Evolutionary conservation across 2,888 invertebrate species (phyloP).

Genomic region (Auanema sp.): DNA sequence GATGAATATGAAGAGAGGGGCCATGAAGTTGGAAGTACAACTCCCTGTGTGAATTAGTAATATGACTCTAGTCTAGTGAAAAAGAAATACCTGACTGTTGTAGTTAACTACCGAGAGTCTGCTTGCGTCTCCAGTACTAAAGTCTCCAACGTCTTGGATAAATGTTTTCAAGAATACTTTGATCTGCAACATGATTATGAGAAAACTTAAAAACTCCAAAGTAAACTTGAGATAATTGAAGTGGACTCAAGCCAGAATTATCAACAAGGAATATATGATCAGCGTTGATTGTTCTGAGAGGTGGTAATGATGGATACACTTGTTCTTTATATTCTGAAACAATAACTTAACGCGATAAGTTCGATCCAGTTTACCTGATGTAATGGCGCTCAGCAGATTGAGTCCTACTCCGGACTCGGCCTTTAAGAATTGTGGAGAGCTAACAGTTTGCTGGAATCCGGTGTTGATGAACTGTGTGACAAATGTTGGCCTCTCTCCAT

Average conservation of each 20-base stretch:
- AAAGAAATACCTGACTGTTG: not conserved
- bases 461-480: slow-evolving; percentile 17
- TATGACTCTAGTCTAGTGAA: too few relatives aligned
- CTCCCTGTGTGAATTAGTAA: not conserved
- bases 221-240: not conserved
- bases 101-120: slow-evolving; percentile 8
- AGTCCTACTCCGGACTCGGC: slow-evolving; percentile 14
- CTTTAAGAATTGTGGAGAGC: slow-evolving; percentile 12
- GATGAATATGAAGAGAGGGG: not conserved
- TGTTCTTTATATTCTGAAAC: slow-evolving; percentile 25
- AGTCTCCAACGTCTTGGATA: slow-evolving; percentile 6
- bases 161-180: slow-evolving; percentile 10
- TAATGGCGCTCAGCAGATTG: slow-evolving; percentile 17
- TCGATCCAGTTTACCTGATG: slow-evolving; percentile 15
- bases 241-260: slow-evolving; percentile 4
- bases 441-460: slow-evolving; percentile 23
- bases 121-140: not conserved
- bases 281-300: slow-evolving; percentile 3
- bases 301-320: slow-evolving; percentile 23
- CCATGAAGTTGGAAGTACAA: slow-evolving; percentile 8
- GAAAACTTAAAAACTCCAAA: not conserved
- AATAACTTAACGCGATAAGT: not conserved
- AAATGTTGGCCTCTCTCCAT: slow-evolving; percentile 5
- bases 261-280: slow-evolving; percentile 19
- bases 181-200: slow-evolving; percentile 3